A percentile compares a stretch with the other conserved stretches of the same genome.
These are phyloP conservation scores for Drosophila carrolli DNA, from an alignment of 1,140 invertebrate species.

Conservation along the genomic window DNA sequence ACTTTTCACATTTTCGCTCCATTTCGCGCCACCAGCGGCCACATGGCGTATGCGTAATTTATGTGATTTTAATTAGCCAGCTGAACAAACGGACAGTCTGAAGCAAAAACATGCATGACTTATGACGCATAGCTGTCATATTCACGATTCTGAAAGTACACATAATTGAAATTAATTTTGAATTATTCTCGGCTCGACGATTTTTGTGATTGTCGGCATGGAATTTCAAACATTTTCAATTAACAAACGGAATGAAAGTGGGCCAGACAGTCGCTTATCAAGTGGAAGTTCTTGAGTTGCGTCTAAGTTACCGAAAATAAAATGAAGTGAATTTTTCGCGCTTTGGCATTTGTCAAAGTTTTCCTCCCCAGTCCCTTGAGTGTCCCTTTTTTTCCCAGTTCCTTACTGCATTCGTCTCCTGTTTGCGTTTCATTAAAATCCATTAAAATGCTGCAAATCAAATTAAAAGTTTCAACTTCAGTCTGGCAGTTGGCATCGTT, in stretches of 20 bases:
- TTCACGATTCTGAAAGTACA: slow-evolving; percentile 62
- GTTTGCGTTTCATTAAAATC: slow-evolving; percentile 82
- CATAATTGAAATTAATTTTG: slow-evolving; percentile 81
- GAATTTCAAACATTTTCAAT: slow-evolving; percentile 83
- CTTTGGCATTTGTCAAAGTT: slow-evolving; percentile 82
- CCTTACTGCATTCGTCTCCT: slow-evolving; percentile 48
- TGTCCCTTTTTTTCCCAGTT: slow-evolving; percentile 66
- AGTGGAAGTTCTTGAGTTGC: slow-evolving; percentile 57
- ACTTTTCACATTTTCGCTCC: slow-evolving; percentile 58
- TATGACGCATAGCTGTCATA: slow-evolving; percentile 79
- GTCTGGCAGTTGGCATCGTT: slow-evolving; percentile 54
- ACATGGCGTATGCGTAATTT: slow-evolving; percentile 77
- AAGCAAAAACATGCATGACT: slow-evolving; percentile 44
- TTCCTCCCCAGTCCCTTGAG: slow-evolving; percentile 32
- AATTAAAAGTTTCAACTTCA: slow-evolving; percentile 81
- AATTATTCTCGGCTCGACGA: slow-evolving; percentile 50
- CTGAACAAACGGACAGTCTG: slow-evolving; percentile 10
- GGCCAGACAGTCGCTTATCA: slow-evolving; percentile 53
- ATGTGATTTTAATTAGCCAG: slow-evolving; percentile 76
- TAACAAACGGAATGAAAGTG: slow-evolving; percentile 51
- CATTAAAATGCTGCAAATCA: slow-evolving; percentile 84
- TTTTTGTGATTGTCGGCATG: slow-evolving; percentile 53
- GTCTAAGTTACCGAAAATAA: slow-evolving; percentile 72
- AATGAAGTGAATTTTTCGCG: slow-evolving; percentile 79
- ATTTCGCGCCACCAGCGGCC: slow-evolving; percentile 46